Evolutionary conservation across 2,113 vertebrate species (phyloP).

Genomic region (Arenaria interpres): DNA sequence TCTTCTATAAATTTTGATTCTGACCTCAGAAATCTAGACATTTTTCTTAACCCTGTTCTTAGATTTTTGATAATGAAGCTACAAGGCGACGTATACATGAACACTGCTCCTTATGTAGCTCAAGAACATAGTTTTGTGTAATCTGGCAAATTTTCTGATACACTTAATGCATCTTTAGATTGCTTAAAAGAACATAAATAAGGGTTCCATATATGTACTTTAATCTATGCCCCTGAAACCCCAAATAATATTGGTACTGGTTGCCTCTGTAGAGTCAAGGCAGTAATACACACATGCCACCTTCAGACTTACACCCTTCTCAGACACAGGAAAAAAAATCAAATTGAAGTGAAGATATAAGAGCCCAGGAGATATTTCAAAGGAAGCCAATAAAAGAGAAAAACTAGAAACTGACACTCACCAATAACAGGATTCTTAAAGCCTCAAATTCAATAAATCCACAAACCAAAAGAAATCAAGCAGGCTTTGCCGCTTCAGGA

Average conservation of each 20-base stretch:
- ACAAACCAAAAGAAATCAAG: constrained; percentile 50
- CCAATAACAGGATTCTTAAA: constrained; percentile 35
- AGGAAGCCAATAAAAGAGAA: constrained; percentile 25
- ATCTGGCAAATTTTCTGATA: neutral
- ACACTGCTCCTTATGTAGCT: neutral
- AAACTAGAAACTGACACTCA: constrained; percentile 1
- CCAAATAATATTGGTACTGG: neutral
- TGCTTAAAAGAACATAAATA: neutral
- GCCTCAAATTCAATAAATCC: constrained; percentile 27
- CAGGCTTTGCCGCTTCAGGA: neutral
- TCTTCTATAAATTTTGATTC: neutral
- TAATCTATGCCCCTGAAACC: neutral
- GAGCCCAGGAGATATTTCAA: neutral
- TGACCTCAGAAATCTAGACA: neutral
- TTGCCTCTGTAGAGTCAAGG: neutral
- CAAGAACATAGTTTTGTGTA: neutral
- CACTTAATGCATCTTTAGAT: neutral
- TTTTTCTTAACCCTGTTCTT: neutral
- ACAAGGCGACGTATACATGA: neutral
- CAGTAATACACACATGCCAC: neutral
- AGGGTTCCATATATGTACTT: neutral
- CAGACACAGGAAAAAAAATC: neutral
- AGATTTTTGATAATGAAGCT: neutral
- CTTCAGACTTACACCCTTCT: neutral
- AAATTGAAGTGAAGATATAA: neutral